Evolutionary conservation across 1,140 invertebrate genomes (phyloP), one percentile per base, ranked within the genome.

Genomic region (Cotesia typhae): DNA sequence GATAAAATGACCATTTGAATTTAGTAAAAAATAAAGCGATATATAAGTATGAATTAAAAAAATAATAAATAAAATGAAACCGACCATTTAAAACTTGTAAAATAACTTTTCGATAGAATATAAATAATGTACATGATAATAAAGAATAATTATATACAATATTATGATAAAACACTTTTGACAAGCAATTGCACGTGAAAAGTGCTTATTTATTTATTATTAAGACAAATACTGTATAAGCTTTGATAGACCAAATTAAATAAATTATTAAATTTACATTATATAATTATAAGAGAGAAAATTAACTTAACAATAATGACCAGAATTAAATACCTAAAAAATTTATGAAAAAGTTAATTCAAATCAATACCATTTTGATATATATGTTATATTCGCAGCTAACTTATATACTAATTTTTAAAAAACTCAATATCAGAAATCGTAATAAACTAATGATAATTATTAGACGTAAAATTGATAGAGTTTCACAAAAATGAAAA

Each of bases 231-330:
- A 70, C 65, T 53, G 73, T 74, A 74, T 69, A 71, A 74, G 73
- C 73, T 75, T 75, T 70, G 57, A 74, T 75, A 75, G 73, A 75
- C 73, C 73, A 75, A 74, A 67, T 57, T 66, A 59, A 12, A 37
- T 52, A 66, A 66, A 57, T 14, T 67, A 47, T 47, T 47, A 47
- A 47, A 47, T 47, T 47, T 47, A 47, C 41, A 47, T 10, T 47
- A 47, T 17, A 55, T 65, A 36, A 61, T 47, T 38, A 60, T 36
- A 72, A 73, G 57, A 64, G 41, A 65, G 57, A 9, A 14, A 66
- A 65, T 65, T 36, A 53, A 65, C 55, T 36, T 53, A 64, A 65
- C 35, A 20, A 47, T 36, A 14, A 70, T 28, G 20, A 28, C n/a
- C 6, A 47, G 41, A 47, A 7, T 6, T 47, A 47, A 47, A 47